phyloP scores from a whole-genome alignment of 2,113 vertebrate species.

The Seriola quinqueradiata region DNA sequence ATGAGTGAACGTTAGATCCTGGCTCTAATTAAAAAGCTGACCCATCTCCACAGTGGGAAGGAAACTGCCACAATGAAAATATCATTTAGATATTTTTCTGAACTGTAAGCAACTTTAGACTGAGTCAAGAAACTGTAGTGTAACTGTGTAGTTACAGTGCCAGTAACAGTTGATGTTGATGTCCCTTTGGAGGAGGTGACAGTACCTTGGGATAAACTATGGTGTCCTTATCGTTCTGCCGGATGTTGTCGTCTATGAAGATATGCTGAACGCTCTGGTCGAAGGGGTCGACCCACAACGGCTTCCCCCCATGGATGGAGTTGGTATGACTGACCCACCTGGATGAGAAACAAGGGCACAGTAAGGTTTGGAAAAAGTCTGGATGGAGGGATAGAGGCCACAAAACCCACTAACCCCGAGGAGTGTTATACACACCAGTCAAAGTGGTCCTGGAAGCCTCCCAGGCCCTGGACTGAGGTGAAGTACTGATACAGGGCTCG shows the following conservation, averaged over 20 bases:
- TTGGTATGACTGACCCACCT: conserved; percentile 90
- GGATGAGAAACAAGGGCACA: neutral
- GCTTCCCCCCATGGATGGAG: conserved; percentile 89
- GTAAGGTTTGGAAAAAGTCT: neutral
- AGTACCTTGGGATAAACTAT: conserved; percentile 89
- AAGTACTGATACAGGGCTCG: conserved; percentile 87
- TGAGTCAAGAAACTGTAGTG: no score
- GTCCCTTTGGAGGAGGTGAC: neutral
- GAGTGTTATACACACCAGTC: conserved; percentile 83
- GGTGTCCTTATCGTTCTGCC: conserved; percentile 85
- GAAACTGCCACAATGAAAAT: no score
- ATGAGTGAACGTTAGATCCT: no score
- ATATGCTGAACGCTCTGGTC: conserved; percentile 89
- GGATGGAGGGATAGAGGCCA: neutral
- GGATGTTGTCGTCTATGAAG: conserved; percentile 94
- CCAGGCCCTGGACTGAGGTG: conserved; percentile 85
- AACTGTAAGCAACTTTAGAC: neutral
- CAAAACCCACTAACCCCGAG: neutral
- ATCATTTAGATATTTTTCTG: no score
- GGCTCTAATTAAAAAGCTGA: neutral
- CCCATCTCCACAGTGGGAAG: neutral
- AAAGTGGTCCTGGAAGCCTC: conserved; percentile 93
- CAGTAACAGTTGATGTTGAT: neutral
- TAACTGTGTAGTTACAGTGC: neutral
- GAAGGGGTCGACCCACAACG: conserved; percentile 90